These are phyloP conservation scores for Pedionomus torquatus DNA, from an alignment of 2,113 vertebrate species.

Conservation along the genomic window DNA sequence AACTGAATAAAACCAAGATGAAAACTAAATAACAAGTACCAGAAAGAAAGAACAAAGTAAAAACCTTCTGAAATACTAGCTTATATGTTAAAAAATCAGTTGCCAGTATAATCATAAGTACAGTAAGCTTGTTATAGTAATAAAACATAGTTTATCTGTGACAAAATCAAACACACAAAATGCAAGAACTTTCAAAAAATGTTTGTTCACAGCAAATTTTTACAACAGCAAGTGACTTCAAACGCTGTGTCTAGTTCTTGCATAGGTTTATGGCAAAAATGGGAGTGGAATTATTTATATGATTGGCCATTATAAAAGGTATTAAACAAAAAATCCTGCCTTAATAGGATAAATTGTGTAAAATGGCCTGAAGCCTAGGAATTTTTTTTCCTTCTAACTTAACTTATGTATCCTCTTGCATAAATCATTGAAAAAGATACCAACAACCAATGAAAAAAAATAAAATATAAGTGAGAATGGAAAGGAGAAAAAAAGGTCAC, in stretches of 20 bases:
- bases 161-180: not conserved
- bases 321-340: not conserved
- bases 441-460: not conserved
- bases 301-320: not conserved
- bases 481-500: not conserved
- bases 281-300: not conserved
- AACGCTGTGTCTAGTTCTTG: not conserved
- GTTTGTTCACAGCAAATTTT: not conserved
- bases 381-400: not conserved
- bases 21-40: not conserved
- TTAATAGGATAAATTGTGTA: not conserved
- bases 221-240: not conserved
- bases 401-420: fast-evolving
- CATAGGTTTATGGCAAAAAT: not conserved
- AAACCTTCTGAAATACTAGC: not conserved
- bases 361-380: not conserved
- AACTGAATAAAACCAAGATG: not conserved
- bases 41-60: not conserved
- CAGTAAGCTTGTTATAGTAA: not conserved
- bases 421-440: not conserved
- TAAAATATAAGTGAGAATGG: not conserved
- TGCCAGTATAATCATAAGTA: not conserved
- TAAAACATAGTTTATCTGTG: not conserved
- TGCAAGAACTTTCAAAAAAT: not conserved
- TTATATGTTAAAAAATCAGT: not conserved